Conservation (phyloP, 2,113 vertebrate species). For the Recurvirostra avosetta region DNA sequence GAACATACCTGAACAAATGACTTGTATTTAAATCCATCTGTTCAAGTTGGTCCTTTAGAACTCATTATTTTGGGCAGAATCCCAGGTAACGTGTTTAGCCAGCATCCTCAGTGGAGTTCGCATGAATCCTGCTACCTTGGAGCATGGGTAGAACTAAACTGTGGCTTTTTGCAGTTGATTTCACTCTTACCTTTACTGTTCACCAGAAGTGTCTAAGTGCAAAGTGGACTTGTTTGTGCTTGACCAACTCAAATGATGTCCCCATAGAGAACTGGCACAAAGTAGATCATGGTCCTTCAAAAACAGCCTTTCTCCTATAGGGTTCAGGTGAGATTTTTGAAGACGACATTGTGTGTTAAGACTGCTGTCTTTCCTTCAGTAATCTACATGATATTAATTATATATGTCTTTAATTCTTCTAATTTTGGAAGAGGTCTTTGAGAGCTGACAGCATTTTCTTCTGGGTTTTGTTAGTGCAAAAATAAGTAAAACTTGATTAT, state of each 20-base stretch:
- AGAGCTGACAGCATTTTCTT: not conserved
- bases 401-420: not conserved
- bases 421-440: not conserved
- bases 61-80: not conserved
- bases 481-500: not conserved
- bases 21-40: not conserved
- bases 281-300: not conserved
- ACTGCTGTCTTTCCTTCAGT: not conserved
- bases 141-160: not conserved
- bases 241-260: not conserved
- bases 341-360: not conserved
- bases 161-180: not conserved
- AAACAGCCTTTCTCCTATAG: not conserved
- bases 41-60: not conserved
- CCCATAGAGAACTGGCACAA: not conserved
- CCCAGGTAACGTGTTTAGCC: not conserved
- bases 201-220: not conserved
- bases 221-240: not conserved
- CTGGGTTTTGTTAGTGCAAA: not conserved
- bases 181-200: not conserved
- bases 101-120: not conserved
- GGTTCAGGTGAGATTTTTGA: not conserved
- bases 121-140: not conserved
- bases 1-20: not conserved
- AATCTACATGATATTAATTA: not conserved